Conservation (phyloP, 2,797 vertebrate genomes). For the Valencia hispanica region DNA sequence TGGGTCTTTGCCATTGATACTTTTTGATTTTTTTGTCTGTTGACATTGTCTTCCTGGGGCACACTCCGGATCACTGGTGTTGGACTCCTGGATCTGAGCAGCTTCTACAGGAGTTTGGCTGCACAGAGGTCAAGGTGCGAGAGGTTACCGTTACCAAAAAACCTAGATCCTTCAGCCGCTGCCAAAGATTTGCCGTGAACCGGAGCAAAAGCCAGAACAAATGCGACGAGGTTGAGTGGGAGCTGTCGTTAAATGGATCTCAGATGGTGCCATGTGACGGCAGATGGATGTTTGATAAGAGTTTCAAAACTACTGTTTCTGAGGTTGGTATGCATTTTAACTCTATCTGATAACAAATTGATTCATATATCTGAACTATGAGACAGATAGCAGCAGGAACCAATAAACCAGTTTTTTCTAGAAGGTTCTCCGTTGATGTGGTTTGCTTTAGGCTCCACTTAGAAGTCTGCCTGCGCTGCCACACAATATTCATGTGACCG, state of each 20-base stretch:
- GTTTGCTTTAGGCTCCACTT: not conserved
- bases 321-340: conserved; percentile 20
- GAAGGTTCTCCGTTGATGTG: not conserved
- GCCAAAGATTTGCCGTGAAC: conserved; percentile 38
- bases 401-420: not conserved
- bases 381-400: not conserved
- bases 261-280: conserved; percentile 4
- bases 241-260: conserved; percentile 10
- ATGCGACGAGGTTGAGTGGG: conserved; percentile 18
- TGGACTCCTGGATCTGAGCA: conserved; percentile 16
- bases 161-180: conserved; percentile 24
- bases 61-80: conserved; percentile 36
- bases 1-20: conserved; percentile 6
- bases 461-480: not conserved
- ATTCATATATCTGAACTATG: not conserved
- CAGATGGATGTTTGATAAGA: conserved; percentile 34
- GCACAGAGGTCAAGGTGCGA: conserved; percentile 28
- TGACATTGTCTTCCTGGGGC: conserved; percentile 36
- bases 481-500: conserved; percentile 6
- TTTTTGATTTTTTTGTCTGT: conserved; percentile 33
- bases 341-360: not conserved
- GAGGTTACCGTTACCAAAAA: conserved; percentile 20
- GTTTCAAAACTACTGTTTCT: conserved; percentile 28
- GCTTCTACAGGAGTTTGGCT: conserved; percentile 34
- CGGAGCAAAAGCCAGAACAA: conserved; percentile 25